Percentiles rank a stretch among this genome's conserved stretches.
Evolutionary conservation across 2,888 invertebrate species (phyloP).

Genomic region (Monochamus alternatus): DNA sequence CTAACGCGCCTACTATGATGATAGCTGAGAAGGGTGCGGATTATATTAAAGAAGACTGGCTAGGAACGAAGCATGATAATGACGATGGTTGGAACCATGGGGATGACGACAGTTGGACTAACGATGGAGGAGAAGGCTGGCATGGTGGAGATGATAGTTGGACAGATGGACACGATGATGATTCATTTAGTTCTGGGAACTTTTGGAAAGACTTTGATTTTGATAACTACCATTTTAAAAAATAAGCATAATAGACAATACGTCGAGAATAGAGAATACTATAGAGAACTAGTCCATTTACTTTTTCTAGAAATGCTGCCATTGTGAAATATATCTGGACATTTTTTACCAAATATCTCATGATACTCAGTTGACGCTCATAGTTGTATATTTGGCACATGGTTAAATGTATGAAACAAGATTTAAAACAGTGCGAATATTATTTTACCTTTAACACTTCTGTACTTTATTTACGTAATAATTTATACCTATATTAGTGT

Average conservation of each 20-base stretch:
- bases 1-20: conserved; percentile 71
- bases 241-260: not conserved
- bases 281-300: not conserved
- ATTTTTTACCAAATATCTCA: no score
- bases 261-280: no score
- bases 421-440: no score
- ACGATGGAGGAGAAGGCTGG: not conserved
- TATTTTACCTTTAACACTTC: no score
- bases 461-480: no score
- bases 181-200: not conserved
- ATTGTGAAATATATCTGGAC: no score
- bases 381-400: no score
- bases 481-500: no score
- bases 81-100: not conserved
- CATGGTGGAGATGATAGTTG: not conserved
- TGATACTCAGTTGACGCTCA: no score
- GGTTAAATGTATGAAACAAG: no score
- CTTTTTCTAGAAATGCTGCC: not conserved
- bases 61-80: not conserved
- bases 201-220: conserved; percentile 10
- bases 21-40: conserved; percentile 73
- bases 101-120: not conserved
- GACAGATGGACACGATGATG: not conserved
- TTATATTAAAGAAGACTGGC: conserved; percentile 68
- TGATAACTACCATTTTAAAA: not conserved